phyloP scores from a whole-genome alignment of 1,140 invertebrate genomes.

The Eurosta solidaginis region DNA sequence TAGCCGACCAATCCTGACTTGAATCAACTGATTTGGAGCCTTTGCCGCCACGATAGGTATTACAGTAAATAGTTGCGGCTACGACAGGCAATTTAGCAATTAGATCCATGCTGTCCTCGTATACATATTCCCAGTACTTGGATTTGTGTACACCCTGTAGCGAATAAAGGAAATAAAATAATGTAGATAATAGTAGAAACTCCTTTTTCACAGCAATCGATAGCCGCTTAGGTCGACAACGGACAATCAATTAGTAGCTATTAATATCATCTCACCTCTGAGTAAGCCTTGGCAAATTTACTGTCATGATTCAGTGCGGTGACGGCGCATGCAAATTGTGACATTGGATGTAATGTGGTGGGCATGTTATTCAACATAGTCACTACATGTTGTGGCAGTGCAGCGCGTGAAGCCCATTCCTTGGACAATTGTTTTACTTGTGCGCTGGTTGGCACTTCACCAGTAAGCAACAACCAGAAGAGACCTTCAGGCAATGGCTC shows the following conservation, averaged over 20 bases:
- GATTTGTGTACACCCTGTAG: conserved; percentile 54
- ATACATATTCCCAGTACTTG: conserved; percentile 73
- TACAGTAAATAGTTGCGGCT: conserved; percentile 93
- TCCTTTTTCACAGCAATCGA: too few species aligned
- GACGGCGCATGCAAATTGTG: conserved; percentile 91
- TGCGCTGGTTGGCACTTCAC: conserved; percentile 83
- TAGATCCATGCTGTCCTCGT: conserved; percentile 95
- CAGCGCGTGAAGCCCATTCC: conserved; percentile 84
- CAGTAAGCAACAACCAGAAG: conserved; percentile 94
- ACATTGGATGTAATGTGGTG: conserved; percentile 92
- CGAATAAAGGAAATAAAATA: neutral
- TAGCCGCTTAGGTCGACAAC: neutral
- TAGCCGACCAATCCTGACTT: conserved; percentile 91
- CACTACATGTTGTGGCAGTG: conserved; percentile 88
- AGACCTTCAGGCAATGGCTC: conserved; percentile 95
- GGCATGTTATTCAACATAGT: conserved; percentile 96
- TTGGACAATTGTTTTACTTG: conserved; percentile 84
- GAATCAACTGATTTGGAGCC: conserved; percentile 86
- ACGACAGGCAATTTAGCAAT: conserved; percentile 95
- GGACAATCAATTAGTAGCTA: neutral
- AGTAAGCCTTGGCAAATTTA: conserved; percentile 91
- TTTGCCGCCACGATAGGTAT: conserved; percentile 85
- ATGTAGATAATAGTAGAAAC: neutral
- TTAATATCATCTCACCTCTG: conserved; percentile 62
- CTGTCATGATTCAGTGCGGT: conserved; percentile 93